phyloP scores from a whole-genome alignment of 2,888 invertebrate species.

The Cetonia aurata region DNA sequence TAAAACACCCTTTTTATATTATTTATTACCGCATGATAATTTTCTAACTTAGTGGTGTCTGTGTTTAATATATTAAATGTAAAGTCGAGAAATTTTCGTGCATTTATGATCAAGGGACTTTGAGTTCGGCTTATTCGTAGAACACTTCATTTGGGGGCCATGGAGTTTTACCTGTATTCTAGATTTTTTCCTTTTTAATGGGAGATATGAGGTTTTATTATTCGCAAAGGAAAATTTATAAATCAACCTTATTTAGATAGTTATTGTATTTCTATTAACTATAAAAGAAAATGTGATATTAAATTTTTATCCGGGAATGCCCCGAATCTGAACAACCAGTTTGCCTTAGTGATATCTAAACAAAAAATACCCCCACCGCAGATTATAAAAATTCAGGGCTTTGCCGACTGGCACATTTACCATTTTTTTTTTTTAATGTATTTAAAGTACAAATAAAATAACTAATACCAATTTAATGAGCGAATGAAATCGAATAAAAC shows the following conservation, averaged over 20 bases:
- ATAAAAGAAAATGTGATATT: background rate
- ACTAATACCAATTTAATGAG: background rate
- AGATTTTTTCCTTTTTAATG: background rate
- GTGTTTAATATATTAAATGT: too few species aligned
- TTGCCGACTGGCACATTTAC: too few species aligned
- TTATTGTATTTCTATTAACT: background rate
- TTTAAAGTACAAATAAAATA: background rate
- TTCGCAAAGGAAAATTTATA: background rate
- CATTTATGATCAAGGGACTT: slow-evolving; percentile 19
- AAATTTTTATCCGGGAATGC: background rate
- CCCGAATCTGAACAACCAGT: background rate
- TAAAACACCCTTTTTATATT: too few species aligned
- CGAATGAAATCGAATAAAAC: background rate
- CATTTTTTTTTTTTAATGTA: too few species aligned
- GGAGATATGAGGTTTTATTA: slow-evolving; percentile 28
- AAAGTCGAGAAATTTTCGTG: background rate
- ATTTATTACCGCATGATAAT: too few species aligned
- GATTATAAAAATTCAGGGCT: too few species aligned
- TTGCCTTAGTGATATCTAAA: too few species aligned
- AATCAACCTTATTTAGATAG: background rate
- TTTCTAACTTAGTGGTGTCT: slow-evolving; percentile 6
- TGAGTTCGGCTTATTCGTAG: slow-evolving; percentile 28
- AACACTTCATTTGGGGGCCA: slow-evolving; percentile 6
- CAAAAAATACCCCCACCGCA: too few species aligned
- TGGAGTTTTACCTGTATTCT: slow-evolving; percentile 22